A percentile compares a stretch with the other conserved stretches of the same genome.
These are phyloP conservation scores for Sebastes reedi DNA, from an alignment of 2,797 vertebrate genomes.

Conservation along the genomic window DNA sequence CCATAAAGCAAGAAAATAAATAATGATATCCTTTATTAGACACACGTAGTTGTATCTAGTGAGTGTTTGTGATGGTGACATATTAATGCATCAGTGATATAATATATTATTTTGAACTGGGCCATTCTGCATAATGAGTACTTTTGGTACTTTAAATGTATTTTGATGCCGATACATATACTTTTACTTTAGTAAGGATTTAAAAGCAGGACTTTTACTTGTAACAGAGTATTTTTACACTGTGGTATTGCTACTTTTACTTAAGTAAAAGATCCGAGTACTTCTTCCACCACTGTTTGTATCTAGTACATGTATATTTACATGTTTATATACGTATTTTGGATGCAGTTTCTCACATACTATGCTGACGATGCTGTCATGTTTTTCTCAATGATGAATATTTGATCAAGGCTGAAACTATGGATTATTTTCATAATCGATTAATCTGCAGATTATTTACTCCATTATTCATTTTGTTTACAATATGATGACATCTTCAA, in stretches of 20 bases:
- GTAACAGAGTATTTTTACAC: no score
- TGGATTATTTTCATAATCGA: not conserved
- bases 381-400: not conserved
- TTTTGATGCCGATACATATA: not conserved
- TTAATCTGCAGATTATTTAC: not conserved
- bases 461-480: not conserved
- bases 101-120: no score
- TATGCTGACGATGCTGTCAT: not conserved
- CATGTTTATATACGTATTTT: not conserved
- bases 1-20: not conserved
- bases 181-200: not conserved
- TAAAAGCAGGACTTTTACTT: not conserved
- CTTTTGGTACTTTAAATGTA: not conserved
- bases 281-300: no score
- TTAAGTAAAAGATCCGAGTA: no score
- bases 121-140: not conserved
- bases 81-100: not conserved
- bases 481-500: no score
- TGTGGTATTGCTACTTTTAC: no score
- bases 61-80: not conserved
- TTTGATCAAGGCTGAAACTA: not conserved
- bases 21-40: not conserved
- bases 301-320: no score
- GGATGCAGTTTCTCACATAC: not conserved
- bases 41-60: not conserved